Evolutionary conservation across 1,140 invertebrate genomes (phyloP), one percentile per base, ranked within the genome.

Genomic region (Drosophila santomea): DNA sequence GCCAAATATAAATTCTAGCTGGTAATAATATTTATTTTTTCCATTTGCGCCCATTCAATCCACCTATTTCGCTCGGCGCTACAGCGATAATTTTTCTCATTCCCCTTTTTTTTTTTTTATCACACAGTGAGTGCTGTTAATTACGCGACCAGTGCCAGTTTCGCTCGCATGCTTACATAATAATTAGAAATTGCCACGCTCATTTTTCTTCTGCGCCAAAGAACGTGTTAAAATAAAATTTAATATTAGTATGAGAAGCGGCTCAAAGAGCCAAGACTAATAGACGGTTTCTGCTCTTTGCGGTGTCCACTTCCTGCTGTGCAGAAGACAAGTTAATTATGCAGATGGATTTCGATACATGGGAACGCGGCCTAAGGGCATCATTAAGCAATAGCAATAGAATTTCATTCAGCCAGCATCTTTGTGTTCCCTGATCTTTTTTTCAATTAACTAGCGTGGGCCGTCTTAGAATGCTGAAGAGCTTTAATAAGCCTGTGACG

Each of bases 141-240:
- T 79, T 79, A 79, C 57, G 56, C 41, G 66, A 50, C 78, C 57
- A 57, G 57, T 54, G 61, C 83, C 71, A 83, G 84, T 83, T 88
- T 82, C 67, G 74, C 71, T 88, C 69, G 85, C 84, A 90, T 89
- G 85, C 84, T 89, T 89, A 89, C 80, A 89, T 89, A 89, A 89
- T 89, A 89, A 89, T 74, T 84, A 89, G 76, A 77, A 80, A 68
- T 69, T 45, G 58, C 38, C 17, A 28, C 25, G 28, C 23, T 66
- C 55, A 48, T 32, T 41, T 55, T 36, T 55, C 41, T 60, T 44
- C 38, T 38, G 39, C 64, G 68, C 39, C 14, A 48, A 64, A 89
- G 84, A 89, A 83, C 84, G 84, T 84, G 84, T 88, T 89, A 88
- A 89, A 89, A 89, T 63, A 72, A 89, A 83, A 88, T 88, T 88